Conservation (phyloP, 2,113 vertebrate genomes). For the Nothocercus julius region DNA sequence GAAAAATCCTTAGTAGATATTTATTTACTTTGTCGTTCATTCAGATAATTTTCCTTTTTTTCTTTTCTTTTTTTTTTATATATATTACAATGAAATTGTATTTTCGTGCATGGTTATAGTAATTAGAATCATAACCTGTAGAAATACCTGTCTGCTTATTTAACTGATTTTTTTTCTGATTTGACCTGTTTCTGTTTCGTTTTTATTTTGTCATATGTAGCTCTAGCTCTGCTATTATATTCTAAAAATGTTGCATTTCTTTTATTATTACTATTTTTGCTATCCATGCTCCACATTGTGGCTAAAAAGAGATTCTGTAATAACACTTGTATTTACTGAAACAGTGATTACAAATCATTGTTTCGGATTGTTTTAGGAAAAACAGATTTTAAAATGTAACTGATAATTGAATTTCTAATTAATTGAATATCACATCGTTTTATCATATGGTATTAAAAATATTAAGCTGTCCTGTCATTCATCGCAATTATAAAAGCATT, state of each 20-base stretch:
- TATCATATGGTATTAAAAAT: neutral
- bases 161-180: slow-evolving; percentile 50
- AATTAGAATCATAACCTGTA: slow-evolving; percentile 48
- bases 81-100: slow-evolving; percentile 42
- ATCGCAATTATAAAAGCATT: neutral
- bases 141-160: slow-evolving; percentile 53
- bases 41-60: neutral
- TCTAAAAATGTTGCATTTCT: neutral
- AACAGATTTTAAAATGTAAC: slow-evolving; percentile 27
- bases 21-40: slow-evolving; percentile 56
- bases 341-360: slow-evolving; percentile 18
- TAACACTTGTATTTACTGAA: slow-evolving; percentile 32
- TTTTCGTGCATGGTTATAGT: slow-evolving; percentile 40
- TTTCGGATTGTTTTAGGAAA: neutral
- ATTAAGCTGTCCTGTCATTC: neutral
- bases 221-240: slow-evolving; percentile 31
- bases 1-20: slow-evolving; percentile 35
- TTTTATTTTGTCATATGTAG: slow-evolving; percentile 53
- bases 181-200: slow-evolving; percentile 44
- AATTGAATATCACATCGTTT: neutral
- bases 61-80: slow-evolving; percentile 2
- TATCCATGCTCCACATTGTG: neutral
- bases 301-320: slow-evolving; percentile 20
- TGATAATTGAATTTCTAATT: slow-evolving; percentile 30
- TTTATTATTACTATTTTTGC: slow-evolving; percentile 20